Conservation (phyloP, 2,113 vertebrate species). For the Mirounga angustirostris region DNA sequence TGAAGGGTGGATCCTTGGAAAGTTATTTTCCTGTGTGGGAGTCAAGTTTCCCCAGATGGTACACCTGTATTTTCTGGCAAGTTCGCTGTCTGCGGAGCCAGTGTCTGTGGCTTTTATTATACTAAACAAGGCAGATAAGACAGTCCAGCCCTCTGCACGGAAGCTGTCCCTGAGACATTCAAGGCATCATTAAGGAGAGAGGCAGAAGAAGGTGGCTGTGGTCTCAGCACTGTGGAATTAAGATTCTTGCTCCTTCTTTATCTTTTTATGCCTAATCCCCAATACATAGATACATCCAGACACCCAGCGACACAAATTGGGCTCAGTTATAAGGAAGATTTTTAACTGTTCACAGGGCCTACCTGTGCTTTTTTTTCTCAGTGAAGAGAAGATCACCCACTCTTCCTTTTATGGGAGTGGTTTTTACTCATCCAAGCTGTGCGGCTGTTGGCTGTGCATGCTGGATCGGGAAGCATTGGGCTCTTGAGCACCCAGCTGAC, state of each 20-base stretch:
- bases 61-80: neutral
- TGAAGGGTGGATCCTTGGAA: neutral
- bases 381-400: neutral
- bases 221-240: neutral
- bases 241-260: neutral
- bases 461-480: neutral
- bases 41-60: neutral
- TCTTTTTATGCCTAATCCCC: neutral
- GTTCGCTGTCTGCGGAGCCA: neutral
- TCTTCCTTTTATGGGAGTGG: neutral
- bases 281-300: fast-evolving
- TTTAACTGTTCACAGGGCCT: neutral
- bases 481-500: neutral
- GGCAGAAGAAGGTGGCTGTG: neutral
- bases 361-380: neutral
- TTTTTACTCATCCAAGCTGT: neutral
- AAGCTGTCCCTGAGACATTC: neutral
- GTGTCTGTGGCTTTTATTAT: neutral
- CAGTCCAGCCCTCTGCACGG: neutral
- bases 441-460: fast-evolving
- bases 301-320: neutral
- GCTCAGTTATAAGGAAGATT: neutral
- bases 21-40: neutral
- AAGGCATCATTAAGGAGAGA: neutral
- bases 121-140: neutral